Conservation (phyloP, 2,797 vertebrate species). For the Hybognathus amarus region DNA sequence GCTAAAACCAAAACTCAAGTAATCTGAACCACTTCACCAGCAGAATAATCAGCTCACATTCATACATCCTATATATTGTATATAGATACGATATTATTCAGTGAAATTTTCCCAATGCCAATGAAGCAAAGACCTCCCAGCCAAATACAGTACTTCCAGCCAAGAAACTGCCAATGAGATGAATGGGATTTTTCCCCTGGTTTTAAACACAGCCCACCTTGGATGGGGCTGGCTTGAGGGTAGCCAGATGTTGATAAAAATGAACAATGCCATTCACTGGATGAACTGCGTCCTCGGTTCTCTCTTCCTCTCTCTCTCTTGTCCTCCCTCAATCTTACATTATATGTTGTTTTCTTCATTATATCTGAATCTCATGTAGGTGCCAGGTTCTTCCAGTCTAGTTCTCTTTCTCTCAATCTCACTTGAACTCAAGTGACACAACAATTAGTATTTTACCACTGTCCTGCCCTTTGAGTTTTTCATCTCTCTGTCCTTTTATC, state of each 20-base stretch:
- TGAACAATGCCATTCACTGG: not conserved
- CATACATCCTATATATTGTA: not conserved
- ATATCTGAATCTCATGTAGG: not conserved
- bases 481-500: not conserved
- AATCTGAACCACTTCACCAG: too few species aligned
- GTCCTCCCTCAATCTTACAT: not conserved
- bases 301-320: constrained; percentile 6
- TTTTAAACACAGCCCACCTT: not conserved
- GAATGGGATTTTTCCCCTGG: not conserved
- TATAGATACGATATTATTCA: too few species aligned
- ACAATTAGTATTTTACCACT: constrained; percentile 14
- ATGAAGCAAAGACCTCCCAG: not conserved
- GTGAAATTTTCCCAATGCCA: not conserved
- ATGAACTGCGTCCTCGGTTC: not conserved
- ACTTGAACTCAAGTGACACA: not conserved
- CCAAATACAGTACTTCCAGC: not conserved
- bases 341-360: constrained; percentile 13
- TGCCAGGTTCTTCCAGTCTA: not conserved
- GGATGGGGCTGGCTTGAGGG: not conserved
- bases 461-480: not conserved
- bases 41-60: not conserved
- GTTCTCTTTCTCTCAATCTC: constrained; percentile 9
- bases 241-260: not conserved
- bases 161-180: constrained; percentile 12
- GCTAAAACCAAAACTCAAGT: not conserved